Percentiles rank a stretch among this genome's conserved stretches.
phyloP scores from a whole-genome alignment of 2,888 invertebrate species.

The Ectemnius lituratus region DNA sequence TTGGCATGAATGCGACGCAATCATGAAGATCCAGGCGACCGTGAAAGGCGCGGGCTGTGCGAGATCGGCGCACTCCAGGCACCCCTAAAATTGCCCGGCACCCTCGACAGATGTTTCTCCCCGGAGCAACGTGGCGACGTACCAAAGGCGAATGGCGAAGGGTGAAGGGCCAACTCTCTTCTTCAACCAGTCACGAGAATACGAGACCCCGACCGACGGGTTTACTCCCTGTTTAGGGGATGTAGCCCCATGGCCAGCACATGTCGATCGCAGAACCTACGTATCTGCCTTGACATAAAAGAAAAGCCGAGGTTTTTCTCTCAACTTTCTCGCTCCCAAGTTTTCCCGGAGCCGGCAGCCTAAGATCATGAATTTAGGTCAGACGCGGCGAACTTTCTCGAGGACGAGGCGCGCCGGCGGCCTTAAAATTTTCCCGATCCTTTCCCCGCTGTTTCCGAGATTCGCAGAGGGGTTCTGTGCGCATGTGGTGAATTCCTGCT shows the following conservation, averaged over 20 bases:
- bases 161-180: neutral
- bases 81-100: slow-evolving; percentile 27
- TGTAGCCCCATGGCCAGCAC: slow-evolving; percentile 42
- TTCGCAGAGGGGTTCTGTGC: too few relatives aligned
- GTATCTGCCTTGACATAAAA: slow-evolving; percentile 8
- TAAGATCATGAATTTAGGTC: too few relatives aligned
- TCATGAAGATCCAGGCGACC: neutral
- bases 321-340: too few relatives aligned
- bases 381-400: too few relatives aligned
- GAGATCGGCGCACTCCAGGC: slow-evolving; percentile 13
- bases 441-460: too few relatives aligned
- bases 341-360: too few relatives aligned
- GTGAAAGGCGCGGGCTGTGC: slow-evolving; percentile 10
- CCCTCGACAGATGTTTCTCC: slow-evolving; percentile 59
- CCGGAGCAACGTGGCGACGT: neutral
- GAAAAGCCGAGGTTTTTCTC: too few relatives aligned
- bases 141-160: too few relatives aligned
- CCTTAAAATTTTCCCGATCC: too few relatives aligned
- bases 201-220: slow-evolving; percentile 25
- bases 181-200: slow-evolving; percentile 28
- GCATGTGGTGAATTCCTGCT: too few relatives aligned
- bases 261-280: slow-evolving; percentile 39
- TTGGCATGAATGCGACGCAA: slow-evolving; percentile 9
- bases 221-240: slow-evolving; percentile 38
- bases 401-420: too few relatives aligned